These are phyloP conservation scores for Diorhabda elongata DNA, from an alignment of 1,140 invertebrate genomes.

Conservation along the genomic window DNA sequence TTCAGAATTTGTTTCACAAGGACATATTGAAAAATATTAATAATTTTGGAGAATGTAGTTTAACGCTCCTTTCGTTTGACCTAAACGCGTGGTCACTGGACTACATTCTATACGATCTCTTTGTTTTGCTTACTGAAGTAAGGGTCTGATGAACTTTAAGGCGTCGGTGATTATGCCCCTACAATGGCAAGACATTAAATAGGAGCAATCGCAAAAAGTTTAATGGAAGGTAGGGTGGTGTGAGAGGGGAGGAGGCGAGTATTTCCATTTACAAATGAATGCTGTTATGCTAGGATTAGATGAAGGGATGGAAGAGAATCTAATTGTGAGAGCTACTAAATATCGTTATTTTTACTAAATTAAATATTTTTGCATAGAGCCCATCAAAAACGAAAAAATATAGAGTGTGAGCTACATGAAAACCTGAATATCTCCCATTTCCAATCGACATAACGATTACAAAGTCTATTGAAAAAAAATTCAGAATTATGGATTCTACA, in stretches of 20 bases:
- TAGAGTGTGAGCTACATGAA: too few relatives aligned
- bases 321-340: neutral
- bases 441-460: too few relatives aligned
- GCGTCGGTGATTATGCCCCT: constrained; percentile 21
- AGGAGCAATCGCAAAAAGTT: constrained; percentile 14
- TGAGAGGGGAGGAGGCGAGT: neutral
- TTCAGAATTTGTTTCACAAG: too few relatives aligned
- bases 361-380: too few relatives aligned
- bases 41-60: too few relatives aligned
- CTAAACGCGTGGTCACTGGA: too few relatives aligned
- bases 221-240: neutral
- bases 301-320: constrained; percentile 1
- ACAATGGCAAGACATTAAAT: constrained; percentile 21
- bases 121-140: constrained; percentile 23
- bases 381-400: too few relatives aligned
- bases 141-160: constrained; percentile 22
- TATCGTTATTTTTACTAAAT: neutral
- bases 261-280: neutral
- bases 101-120: constrained; percentile 12
- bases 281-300: neutral
- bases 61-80: too few relatives aligned
- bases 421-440: too few relatives aligned
- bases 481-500: too few relatives aligned
- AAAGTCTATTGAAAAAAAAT: too few relatives aligned
- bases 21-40: too few relatives aligned